Evolutionary conservation across 2,113 vertebrate genomes (phyloP).

Genomic region (Thamnaconus septentrionalis): DNA sequence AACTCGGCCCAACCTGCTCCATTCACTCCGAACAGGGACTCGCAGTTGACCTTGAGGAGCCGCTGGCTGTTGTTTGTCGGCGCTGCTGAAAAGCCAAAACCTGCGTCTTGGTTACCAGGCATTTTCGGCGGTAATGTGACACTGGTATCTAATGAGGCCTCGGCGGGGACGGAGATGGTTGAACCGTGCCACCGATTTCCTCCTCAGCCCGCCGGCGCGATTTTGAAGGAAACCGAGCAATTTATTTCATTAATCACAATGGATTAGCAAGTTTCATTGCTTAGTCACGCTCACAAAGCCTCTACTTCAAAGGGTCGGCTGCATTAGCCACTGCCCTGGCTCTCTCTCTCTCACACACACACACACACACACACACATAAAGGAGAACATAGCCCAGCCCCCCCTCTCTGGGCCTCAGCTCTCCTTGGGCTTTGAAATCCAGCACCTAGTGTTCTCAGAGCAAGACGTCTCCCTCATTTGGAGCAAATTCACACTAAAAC

Average conservation of each 20-base stretch:
- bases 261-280: constrained; percentile 77
- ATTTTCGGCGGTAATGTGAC: too few relatives aligned
- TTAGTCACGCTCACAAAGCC: constrained; percentile 75
- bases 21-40: too few relatives aligned
- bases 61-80: too few relatives aligned
- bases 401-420: constrained; percentile 60
- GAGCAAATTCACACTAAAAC: constrained; percentile 4
- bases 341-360: background rate
- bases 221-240: constrained; percentile 63
- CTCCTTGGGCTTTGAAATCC: constrained; percentile 56
- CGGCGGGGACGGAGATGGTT: background rate
- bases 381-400: constrained; percentile 36
- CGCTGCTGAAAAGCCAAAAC: too few relatives aligned
- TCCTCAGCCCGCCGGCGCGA: constrained; percentile 18
- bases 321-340: constrained; percentile 54
- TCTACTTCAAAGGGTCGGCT: constrained; percentile 67
- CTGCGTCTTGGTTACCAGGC: too few relatives aligned
- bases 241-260: constrained; percentile 81
- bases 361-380: constrained; percentile 14
- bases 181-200: constrained; percentile 18
- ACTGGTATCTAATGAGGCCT: too few relatives aligned
- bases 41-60: too few relatives aligned
- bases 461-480: constrained; percentile 24
- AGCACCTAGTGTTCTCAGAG: constrained; percentile 43
- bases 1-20: too few relatives aligned